These are phyloP conservation scores for Tyria jacobaeae DNA, from an alignment of 2,888 invertebrate genomes.

Conservation along the genomic window DNA sequence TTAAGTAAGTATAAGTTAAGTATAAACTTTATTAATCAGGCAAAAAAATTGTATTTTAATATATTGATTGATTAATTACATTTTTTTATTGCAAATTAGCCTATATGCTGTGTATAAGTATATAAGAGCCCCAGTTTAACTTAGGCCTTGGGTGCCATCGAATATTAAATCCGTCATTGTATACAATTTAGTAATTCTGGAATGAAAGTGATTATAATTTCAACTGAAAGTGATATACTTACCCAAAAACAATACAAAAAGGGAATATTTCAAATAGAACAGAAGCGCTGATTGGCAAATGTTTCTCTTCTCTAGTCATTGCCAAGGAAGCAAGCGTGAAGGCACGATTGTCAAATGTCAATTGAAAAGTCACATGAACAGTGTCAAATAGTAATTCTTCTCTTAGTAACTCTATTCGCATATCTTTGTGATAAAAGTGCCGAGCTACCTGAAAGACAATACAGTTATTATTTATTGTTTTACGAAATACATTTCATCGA, in stretches of 20 bases:
- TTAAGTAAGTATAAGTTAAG: too few species aligned
- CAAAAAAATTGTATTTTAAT: too few species aligned
- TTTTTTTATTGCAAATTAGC: too few species aligned
- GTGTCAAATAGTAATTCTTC: conserved; percentile 96
- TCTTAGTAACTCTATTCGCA: conserved; percentile 95
- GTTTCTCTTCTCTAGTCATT: conserved; percentile 95
- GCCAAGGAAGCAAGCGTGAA: conserved; percentile 94
- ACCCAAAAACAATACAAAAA: conserved; percentile 98
- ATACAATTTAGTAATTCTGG: too few species aligned
- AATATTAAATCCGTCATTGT: too few species aligned
- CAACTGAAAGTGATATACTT: conserved; percentile 63
- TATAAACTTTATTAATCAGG: too few species aligned
- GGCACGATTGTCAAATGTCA: conserved; percentile 97
- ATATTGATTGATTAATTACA: too few species aligned
- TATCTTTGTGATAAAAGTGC: conserved; percentile 97
- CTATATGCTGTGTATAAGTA: too few species aligned
- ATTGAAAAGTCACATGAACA: conserved; percentile 96
- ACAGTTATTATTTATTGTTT: neutral
- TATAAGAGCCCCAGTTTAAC: too few species aligned
- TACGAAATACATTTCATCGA: neutral
- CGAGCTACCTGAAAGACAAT: conserved; percentile 90
- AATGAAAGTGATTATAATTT: neutral
- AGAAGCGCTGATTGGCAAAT: conserved; percentile 94
- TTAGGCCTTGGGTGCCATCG: too few species aligned
- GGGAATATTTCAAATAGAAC: conserved; percentile 98